Conservation (phyloP, 2,113 vertebrate species). For the Spea multiplicata region DNA sequence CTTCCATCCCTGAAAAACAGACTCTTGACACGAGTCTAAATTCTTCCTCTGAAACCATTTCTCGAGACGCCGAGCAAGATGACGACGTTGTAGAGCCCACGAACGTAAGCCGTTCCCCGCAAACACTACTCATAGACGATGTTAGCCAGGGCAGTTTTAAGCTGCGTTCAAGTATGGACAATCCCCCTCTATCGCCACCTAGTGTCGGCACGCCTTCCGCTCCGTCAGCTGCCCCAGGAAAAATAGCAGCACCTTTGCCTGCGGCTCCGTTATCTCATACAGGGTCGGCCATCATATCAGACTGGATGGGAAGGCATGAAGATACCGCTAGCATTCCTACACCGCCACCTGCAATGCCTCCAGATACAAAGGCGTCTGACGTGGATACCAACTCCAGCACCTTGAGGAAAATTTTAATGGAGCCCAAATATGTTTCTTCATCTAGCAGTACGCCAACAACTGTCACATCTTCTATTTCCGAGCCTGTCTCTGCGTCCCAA, state of each 20-base stretch:
- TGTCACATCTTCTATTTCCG: slow-evolving; percentile 74
- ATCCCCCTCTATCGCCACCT: slow-evolving; percentile 57
- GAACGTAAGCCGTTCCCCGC: slow-evolving; percentile 47
- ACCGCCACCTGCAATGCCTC: slow-evolving; percentile 76
- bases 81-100: slow-evolving; percentile 37
- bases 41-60: not conserved
- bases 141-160: slow-evolving; percentile 64
- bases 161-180: slow-evolving; percentile 64
- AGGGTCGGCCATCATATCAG: slow-evolving; percentile 61
- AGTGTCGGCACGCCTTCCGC: slow-evolving; percentile 49
- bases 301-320: slow-evolving; percentile 85
- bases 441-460: slow-evolving; percentile 71
- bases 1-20: not conserved
- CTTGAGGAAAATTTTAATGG: slow-evolving; percentile 95
- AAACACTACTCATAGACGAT: slow-evolving; percentile 23
- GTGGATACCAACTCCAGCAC: slow-evolving; percentile 90
- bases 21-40: slow-evolving; percentile 45
- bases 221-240: slow-evolving; percentile 56
- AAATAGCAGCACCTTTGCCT: slow-evolving; percentile 60
- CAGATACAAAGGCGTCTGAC: slow-evolving; percentile 93
- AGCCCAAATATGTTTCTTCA: slow-evolving; percentile 91
- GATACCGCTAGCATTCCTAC: slow-evolving; percentile 74
- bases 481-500: slow-evolving; percentile 66
- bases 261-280: slow-evolving; percentile 61
- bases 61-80: slow-evolving; percentile 37